Evolutionary conservation across 1,140 invertebrate genomes (phyloP).

Genomic region (Phthorimaea operculella): DNA sequence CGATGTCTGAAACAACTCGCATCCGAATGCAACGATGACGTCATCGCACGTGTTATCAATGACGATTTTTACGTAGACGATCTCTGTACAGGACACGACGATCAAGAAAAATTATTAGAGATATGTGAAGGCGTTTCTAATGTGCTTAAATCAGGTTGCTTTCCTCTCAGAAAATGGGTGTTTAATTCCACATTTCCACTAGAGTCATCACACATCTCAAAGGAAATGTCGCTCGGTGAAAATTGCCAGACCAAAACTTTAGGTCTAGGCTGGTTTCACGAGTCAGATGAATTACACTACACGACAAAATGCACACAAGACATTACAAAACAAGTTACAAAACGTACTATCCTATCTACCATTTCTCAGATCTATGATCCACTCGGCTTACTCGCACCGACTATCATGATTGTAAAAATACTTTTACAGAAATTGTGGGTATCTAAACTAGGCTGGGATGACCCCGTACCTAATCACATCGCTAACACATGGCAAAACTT

Average conservation of each 20-base stretch:
- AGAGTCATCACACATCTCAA: too few relatives aligned
- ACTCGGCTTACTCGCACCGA: background rate
- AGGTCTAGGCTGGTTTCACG: too few relatives aligned
- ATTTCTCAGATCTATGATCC: too few relatives aligned
- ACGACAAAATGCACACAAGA: background rate
- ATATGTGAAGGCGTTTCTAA: background rate
- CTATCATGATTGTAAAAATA: slow-evolving; percentile 1
- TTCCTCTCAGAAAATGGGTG: background rate
- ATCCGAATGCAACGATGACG: too few relatives aligned
- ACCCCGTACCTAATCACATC: too few relatives aligned
- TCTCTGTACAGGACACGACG: background rate
- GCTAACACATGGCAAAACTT: too few relatives aligned
- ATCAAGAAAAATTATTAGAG: too few relatives aligned
- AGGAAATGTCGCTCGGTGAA: too few relatives aligned
- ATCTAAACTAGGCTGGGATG: background rate
- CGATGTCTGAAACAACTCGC: too few relatives aligned
- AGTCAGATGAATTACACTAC: background rate
- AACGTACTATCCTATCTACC: background rate
- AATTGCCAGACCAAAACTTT: too few relatives aligned
- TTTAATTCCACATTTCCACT: too few relatives aligned
- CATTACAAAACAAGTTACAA: background rate
- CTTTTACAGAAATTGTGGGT: slow-evolving; percentile 1
- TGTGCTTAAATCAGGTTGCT: background rate
- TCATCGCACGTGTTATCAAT: too few relatives aligned
- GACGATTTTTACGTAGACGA: slow-evolving; percentile 3